phyloP scores from a whole-genome alignment of 1,140 invertebrate species.

The Lasioglossum albipes region DNA sequence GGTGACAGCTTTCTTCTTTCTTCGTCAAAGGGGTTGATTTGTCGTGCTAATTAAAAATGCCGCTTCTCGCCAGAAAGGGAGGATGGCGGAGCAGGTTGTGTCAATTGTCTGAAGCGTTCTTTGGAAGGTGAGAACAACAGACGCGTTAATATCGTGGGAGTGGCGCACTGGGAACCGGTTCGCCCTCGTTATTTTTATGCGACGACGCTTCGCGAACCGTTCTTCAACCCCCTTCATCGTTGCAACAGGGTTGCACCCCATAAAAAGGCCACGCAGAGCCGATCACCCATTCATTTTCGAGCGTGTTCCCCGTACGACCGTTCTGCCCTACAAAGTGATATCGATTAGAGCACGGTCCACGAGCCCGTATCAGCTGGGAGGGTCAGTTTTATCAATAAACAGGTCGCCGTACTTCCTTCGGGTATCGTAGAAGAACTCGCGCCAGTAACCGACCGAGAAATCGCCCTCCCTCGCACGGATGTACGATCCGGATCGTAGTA shows the following conservation, averaged over 20 bases:
- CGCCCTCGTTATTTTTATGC: conserved; percentile 52
- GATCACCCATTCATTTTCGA: conserved; percentile 49
- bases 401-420: conserved; percentile 26
- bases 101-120: conserved; percentile 1
- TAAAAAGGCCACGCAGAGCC: conserved; percentile 39
- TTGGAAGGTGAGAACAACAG: conserved; percentile 3
- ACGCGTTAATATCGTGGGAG: conserved; percentile 18
- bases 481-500: neutral
- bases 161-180: conserved; percentile 9
- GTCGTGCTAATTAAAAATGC: too few relatives aligned
- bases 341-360: conserved; percentile 29
- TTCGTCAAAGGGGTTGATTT: too few relatives aligned
- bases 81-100: too few relatives aligned
- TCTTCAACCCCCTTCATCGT: neutral
- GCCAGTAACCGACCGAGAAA: conserved; percentile 1
- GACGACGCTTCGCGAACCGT: conserved; percentile 36
- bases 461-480: neutral
- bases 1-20: too few relatives aligned
- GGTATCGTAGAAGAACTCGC: neutral
- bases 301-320: conserved; percentile 5
- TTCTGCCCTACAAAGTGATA: conserved; percentile 30
- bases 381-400: conserved; percentile 21
- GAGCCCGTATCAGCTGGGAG: conserved; percentile 12
- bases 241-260: neutral
- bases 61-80: too few relatives aligned